Base-by-base conservation (phyloP, 2,888 invertebrate genomes). In the Pediacus dermestoides region DNA sequence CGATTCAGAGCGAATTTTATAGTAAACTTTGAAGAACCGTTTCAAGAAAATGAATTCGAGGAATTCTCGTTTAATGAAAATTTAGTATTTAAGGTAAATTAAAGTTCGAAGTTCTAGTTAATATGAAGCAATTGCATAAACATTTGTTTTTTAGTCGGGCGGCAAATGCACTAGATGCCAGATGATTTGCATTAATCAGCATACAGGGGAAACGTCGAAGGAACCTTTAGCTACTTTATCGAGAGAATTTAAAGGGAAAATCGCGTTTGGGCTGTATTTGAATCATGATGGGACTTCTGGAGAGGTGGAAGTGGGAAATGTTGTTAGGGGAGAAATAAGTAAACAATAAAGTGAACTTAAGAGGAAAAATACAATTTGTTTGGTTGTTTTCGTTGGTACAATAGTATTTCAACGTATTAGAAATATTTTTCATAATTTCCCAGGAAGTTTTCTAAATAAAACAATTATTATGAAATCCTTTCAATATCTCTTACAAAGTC, bases 121-220 rank as follows among this genome's bases (percentile, higher is more conserved):
- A 13, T 36, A 15, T 12, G 18, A 23, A 37, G 15, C 2, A 22
- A 4, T 23, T 23, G 12, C 16, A n/a, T 25, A 2, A 33, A 38
- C 10, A 6, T 14, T 18, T 6, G 2, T 39, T 44, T 47, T 73
- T 35, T 70, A 88, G 82, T 80, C 82, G 34, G 81, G 82, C 51
- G 89, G 88, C 1, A 78, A 79, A 25, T 96, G 95, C 61, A 83
- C 82, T 1, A 78, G 96, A 36, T 97, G 96, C 64, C 91, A 93
- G 69, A 95, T 96, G 89, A 86, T 97, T 40, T 94, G 95, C 64
- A 85, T 95, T 43, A 85, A 96, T 68, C 95, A 93, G 70, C 72
- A 75, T 27, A 88, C 85, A 1, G 92, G 90, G 0, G 72, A 80
- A 49, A 88, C 83, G 58, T 85, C 86, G 0, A 75, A 81, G 0